Conservation (phyloP, 2,888 invertebrate genomes). For the Sinopyrophorus schimmeli region DNA sequence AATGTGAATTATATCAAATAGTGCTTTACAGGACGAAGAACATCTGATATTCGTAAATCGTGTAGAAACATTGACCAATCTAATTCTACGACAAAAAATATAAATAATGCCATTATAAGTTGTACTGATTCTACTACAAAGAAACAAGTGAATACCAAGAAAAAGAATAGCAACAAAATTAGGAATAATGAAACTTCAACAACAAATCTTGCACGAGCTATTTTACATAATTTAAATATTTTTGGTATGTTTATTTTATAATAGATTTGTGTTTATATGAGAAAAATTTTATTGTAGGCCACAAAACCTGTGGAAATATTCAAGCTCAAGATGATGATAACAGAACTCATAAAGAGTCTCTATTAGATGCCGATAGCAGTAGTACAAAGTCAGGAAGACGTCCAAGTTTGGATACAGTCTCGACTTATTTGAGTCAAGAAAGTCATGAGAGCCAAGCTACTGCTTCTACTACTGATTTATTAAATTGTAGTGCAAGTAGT, state of each 20-base stretch:
- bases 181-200: constrained; percentile 57
- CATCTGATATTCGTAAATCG: constrained; percentile 46
- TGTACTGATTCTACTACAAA: constrained; percentile 41
- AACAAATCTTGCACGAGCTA: constrained; percentile 73
- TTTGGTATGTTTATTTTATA: constrained; percentile 60
- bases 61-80: constrained; percentile 34
- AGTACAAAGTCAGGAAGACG: constrained; percentile 77
- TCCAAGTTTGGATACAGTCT: constrained; percentile 85
- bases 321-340: constrained; percentile 44
- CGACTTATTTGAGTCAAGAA: constrained; percentile 86
- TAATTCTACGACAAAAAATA: constrained; percentile 11
- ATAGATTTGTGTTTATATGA: neutral
- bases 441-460: constrained; percentile 68
- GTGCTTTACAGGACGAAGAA: constrained; percentile 43
- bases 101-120: constrained; percentile 11
- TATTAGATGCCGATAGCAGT: constrained; percentile 69
- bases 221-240: constrained; percentile 80
- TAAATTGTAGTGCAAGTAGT: constrained; percentile 49
- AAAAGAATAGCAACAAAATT: constrained; percentile 52
- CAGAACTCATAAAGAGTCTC: constrained; percentile 46
- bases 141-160: constrained; percentile 54
- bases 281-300: constrained; percentile 45
- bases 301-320: constrained; percentile 49
- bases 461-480: constrained; percentile 50
- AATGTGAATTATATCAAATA: neutral